These are phyloP conservation scores for Ephydatia muelleri DNA, from an alignment of 37 sponge, comb jelly and placozoan species.

Conservation along the genomic window DNA sequence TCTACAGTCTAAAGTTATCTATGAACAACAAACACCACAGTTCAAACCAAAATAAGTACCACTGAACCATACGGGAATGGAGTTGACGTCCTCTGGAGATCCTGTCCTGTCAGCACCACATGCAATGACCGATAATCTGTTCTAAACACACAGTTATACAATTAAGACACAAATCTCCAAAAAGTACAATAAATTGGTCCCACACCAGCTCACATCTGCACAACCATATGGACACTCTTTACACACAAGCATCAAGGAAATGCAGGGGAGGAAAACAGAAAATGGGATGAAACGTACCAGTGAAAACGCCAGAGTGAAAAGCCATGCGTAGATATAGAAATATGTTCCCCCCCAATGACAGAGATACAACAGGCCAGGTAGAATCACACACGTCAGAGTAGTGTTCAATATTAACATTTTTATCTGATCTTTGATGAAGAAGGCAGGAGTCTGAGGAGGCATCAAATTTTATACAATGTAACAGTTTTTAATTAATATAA, in stretches of 20 bases:
- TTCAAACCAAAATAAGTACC: no score
- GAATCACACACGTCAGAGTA: constrained; percentile 46
- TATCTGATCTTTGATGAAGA: constrained; percentile 87
- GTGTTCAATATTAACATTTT: constrained; percentile 63
- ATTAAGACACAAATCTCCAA: no score
- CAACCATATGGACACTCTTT: neutral
- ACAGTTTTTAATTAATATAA: no score
- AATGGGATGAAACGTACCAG: constrained; percentile 42
- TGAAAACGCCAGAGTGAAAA: constrained; percentile 57
- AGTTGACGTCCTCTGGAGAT: no score
- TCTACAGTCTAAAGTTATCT: no score
- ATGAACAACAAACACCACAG: no score
- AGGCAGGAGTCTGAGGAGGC: constrained; percentile 63
- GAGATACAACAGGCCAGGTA: constrained; percentile 54
- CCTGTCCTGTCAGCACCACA: no score
- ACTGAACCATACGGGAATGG: no score
- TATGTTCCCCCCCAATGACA: constrained; percentile 89
- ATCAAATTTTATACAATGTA: no score
- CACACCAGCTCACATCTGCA: neutral
- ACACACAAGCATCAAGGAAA: no score
- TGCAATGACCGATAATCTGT: no score
- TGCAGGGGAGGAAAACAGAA: neutral
- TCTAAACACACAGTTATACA: no score
- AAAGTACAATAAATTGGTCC: neutral
- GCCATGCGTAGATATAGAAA: constrained; percentile 96